These are phyloP conservation scores for Baccha elongata DNA, from an alignment of 2,888 invertebrate genomes.

Conservation along the genomic window DNA sequence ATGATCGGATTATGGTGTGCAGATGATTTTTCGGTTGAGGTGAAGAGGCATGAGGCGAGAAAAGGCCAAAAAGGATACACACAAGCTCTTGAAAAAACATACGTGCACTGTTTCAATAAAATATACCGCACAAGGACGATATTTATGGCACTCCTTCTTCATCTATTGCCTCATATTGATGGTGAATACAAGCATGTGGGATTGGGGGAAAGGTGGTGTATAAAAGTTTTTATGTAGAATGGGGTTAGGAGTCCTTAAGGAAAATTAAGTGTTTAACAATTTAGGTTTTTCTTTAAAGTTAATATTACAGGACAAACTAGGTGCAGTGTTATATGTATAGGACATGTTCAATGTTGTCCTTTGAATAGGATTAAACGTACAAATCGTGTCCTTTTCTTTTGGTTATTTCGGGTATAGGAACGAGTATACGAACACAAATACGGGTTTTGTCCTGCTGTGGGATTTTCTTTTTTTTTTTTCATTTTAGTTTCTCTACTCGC, in stretches of 20 bases:
- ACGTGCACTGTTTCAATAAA: conserved; percentile 65
- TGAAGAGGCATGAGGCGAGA: conserved; percentile 45
- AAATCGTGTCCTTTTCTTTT: conserved; percentile 44
- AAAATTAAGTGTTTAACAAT: conserved; percentile 67
- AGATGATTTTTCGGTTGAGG: conserved; percentile 69
- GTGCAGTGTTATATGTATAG: background rate
- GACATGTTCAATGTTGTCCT: conserved; percentile 15
- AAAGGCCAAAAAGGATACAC: conserved; percentile 60
- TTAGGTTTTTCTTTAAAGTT: conserved; percentile 63
- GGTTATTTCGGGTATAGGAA: conserved; percentile 5
- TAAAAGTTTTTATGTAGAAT: background rate
- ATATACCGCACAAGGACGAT: conserved; percentile 42
- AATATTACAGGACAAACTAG: conserved; percentile 42
- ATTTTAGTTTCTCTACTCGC: background rate
- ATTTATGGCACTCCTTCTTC: background rate
- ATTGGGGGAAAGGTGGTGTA: background rate
- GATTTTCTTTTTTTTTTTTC: conserved; percentile 36
- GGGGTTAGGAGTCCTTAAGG: conserved; percentile 7
- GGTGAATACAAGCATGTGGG: background rate
- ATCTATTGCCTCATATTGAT: background rate
- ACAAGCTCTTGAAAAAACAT: conserved; percentile 41
- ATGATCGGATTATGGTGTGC: conserved; percentile 73
- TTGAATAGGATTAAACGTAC: conserved; percentile 54
- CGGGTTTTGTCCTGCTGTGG: conserved; percentile 34
- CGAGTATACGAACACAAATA: conserved; percentile 34